Conservation (phyloP, 2,797 vertebrate genomes). For the Galago senegalensis region DNA sequence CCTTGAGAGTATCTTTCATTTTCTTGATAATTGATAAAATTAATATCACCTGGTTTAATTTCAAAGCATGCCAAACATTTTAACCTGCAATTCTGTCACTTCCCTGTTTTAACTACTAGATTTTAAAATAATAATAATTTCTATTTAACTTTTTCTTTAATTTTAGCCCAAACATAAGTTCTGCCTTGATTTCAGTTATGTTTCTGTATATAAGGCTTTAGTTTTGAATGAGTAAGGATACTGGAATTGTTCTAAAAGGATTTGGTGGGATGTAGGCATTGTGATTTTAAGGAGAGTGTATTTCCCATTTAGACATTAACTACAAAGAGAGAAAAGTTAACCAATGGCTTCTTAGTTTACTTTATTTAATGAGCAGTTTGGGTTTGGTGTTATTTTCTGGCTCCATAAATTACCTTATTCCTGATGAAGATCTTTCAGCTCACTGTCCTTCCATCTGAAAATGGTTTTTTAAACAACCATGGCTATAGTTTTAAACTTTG, state of each 20-base stretch:
- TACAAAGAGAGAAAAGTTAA: neutral
- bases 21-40: constrained; percentile 58
- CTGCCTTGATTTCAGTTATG: neutral
- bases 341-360: neutral
- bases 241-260: neutral
- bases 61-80: constrained; percentile 48
- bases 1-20: constrained; percentile 7
- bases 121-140: constrained; percentile 71
- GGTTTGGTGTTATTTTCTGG: constrained; percentile 49
- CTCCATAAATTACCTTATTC: constrained; percentile 60
- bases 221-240: constrained; percentile 60
- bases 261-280: neutral
- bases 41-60: constrained; percentile 44
- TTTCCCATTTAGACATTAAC: neutral
- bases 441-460: constrained; percentile 35
- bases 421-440: constrained; percentile 62
- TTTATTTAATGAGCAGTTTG: constrained; percentile 60
- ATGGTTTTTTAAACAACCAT: constrained; percentile 59
- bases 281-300: neutral
- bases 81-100: constrained; percentile 35
- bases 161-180: constrained; percentile 50
- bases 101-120: constrained; percentile 57
- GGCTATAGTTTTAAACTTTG: constrained; percentile 65
- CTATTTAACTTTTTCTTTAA: neutral
- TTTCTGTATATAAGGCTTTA: neutral